These are phyloP conservation scores for Clupea harengus DNA, from an alignment of 2,113 vertebrate species.

Conservation along the genomic window DNA sequence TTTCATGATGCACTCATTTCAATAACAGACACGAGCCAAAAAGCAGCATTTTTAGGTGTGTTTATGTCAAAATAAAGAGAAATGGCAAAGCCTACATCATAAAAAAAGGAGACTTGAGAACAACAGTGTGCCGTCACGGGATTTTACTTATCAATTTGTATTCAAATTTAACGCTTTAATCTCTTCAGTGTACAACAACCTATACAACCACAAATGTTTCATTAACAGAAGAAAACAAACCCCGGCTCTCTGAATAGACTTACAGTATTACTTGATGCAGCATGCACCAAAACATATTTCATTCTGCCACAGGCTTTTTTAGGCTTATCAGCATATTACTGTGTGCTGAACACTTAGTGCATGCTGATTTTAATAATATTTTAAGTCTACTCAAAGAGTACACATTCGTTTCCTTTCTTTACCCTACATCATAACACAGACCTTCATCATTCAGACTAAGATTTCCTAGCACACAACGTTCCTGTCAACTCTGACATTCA, in stretches of 20 bases:
- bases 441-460: neutral
- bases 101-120: neutral
- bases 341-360: neutral
- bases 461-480: too few relatives aligned
- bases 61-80: constrained; percentile 2
- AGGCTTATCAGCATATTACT: neutral
- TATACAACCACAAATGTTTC: neutral
- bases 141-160: neutral
- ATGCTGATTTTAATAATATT: neutral
- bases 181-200: neutral
- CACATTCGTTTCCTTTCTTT: neutral
- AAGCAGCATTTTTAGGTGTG: neutral
- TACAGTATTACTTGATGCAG: neutral
- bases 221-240: neutral
- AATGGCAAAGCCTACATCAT: neutral
- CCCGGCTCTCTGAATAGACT: neutral
- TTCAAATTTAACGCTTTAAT: neutral
- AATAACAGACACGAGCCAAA: neutral
- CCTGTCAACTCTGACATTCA: too few relatives aligned
- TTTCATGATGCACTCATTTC: neutral
- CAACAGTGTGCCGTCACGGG: neutral
- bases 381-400: neutral
- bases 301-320: neutral
- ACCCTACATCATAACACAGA: neutral
- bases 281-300: neutral